Evolutionary conservation across 2,113 vertebrate species (phyloP).

Genomic region (Monarcha castaneiventris): DNA sequence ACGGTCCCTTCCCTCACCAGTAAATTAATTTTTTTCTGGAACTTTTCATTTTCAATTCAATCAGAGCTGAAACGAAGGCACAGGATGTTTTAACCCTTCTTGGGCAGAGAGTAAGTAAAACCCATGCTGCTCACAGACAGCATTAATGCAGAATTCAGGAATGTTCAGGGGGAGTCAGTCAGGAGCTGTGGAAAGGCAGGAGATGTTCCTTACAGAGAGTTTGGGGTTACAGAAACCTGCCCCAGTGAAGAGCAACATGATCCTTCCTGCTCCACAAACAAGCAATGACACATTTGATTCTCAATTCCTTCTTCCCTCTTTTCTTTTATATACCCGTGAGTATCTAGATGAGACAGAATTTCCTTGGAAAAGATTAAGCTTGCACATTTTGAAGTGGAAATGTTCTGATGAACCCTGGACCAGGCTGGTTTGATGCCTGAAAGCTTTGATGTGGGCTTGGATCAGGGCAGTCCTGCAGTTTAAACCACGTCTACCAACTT

Average conservation of each 20-base stretch:
- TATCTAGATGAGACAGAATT: background rate
- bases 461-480: background rate
- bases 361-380: background rate
- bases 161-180: fast-evolving
- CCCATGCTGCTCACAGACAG: fast-evolving
- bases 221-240: background rate
- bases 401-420: background rate
- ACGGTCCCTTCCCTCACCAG: background rate
- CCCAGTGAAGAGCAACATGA: background rate
- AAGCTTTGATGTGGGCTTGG: background rate
- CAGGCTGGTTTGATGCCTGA: background rate
- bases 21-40: background rate
- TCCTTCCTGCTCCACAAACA: background rate
- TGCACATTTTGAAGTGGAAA: constrained; percentile 26
- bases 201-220: background rate
- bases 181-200: background rate
- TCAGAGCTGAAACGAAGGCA: background rate
- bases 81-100: background rate
- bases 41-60: background rate
- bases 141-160: background rate
- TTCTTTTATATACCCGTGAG: fast-evolving
- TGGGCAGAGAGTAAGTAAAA: background rate
- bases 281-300: background rate
- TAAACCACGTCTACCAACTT: background rate
- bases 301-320: background rate